Base-by-base conservation (phyloP, 2,888 invertebrate species). In the Tetragonula carbonaria region DNA sequence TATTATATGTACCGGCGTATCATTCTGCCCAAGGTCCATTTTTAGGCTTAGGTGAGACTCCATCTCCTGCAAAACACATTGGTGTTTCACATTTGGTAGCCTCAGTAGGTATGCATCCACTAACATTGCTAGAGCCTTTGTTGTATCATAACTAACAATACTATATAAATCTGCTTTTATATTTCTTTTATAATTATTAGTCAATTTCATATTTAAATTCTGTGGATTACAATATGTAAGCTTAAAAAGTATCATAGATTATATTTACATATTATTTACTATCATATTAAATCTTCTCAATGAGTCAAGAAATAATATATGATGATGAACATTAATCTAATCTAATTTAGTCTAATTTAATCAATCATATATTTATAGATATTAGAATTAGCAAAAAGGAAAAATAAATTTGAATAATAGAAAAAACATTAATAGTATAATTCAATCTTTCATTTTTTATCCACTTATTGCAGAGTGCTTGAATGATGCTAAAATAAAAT, bases 1-100 rank as follows among this genome's bases (percentile, higher is more conserved):
- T 94, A 76, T 90, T 94, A 11, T 94, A 94, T 88, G 93, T 94
- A 72, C 94, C 94, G 80, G 94, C 94, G 68, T 94, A 94, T 82
- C 94, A 94, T 88, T 94, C 94, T 73, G 94, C 91, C 62, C 94
- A 94, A 88, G 92, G 92, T 70, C 93, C 94, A 86, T 89, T 92
- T 77, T 90, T 91, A 91, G 92, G 93, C 91, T 92, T 94, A 93
- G 93, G 94, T 94, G 94, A 94, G 93, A 92, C 91, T 87, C 88
- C 93, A 84, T 91, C 93, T 82, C 84, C 92, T 80, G 86, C 88
- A 87, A 91, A 92, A 87, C 88, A 92, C 91, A 89, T 90, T 86
- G 90, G 91, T 88, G 87, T 88, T 88, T 91, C 92, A 71, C 92
- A 90, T 87, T 91, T 91, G 87, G 84, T 92, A 91, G 90, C 91